Base-by-base conservation (phyloP, 2,113 vertebrate genomes). In the Cricetomys ansorgei region DNA sequence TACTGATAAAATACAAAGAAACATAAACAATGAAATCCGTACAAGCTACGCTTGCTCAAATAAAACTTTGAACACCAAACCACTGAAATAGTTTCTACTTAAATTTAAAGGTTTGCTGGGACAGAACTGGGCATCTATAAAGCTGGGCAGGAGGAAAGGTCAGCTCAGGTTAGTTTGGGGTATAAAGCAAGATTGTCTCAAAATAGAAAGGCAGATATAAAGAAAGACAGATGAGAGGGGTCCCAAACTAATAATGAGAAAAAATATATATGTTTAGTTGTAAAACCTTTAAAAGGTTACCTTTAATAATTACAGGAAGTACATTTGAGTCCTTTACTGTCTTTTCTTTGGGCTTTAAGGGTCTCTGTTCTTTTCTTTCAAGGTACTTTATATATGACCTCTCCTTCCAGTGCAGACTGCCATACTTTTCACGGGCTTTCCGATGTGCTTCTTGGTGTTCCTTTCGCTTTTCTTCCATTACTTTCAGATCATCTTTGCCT, bases 291-390 rank as follows among this genome's bases (percentile, higher is more conserved):
- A 91, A 91, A 9, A 94, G 88, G 70, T 87, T 89, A 99, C 99
- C 99, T 99, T 99, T 99, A 97, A 99, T 93, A 91, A 99, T 98
- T 94, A 99, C 7, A 0, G 98, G 98, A 29, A 99, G 98, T 0
- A 92, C 59, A 0, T 89, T 98, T 76, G 98, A 96, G 23, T 98
- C 98, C n/a, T 62, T 70, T 80, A 98, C 91, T 7, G 3, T 80
- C 94, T 64, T 99, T 97, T 99, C 99, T 16, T 98, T 99, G 40
- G 97, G 96, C 53, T 98, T 98, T 7, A 5, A 34, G 37, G 67
- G 27, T 70, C 97, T 96, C 1, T 96, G 79, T 3, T 96, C 93
- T 96, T 98, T 99, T 92, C 98, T 98, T 79, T 98, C 97, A 45
- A 96, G 98, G 96, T 99, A 99, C 45, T 99, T 96, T 0, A 69